Percentiles rank a stretch among this genome's conserved stretches.
These are phyloP conservation scores for Sphaeramia orbicularis DNA, from an alignment of 2,797 vertebrate species.

Conservation along the genomic window DNA sequence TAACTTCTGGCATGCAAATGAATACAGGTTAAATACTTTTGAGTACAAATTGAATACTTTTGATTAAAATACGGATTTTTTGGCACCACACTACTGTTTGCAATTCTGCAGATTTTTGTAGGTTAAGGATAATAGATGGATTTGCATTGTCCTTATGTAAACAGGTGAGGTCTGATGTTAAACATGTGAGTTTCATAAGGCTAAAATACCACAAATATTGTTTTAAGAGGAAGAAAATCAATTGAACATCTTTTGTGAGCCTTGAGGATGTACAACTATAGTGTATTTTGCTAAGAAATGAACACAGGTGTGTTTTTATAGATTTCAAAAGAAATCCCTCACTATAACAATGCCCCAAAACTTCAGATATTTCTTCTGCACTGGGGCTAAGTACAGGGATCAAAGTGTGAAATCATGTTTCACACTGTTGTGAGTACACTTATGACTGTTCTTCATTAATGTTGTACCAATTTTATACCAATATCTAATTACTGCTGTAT, in stretches of 20 bases:
- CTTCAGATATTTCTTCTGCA: conserved; percentile 4
- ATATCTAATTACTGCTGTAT: conserved; percentile 23
- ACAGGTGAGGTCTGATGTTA: too few relatives aligned
- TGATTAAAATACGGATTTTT: too few relatives aligned
- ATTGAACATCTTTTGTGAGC: conserved; percentile 4
- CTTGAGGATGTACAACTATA: not conserved
- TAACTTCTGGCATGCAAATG: too few relatives aligned
- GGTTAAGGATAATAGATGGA: too few relatives aligned
- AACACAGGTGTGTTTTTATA: not conserved
- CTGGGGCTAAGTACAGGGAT: conserved; percentile 4
- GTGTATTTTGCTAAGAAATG: conserved; percentile 1
- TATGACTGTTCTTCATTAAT: conserved; percentile 12
- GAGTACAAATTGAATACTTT: too few relatives aligned
- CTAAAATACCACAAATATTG: not conserved
- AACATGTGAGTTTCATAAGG: too few relatives aligned
- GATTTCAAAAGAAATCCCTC: conserved; percentile 5
- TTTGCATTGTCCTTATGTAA: too few relatives aligned
- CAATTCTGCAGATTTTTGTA: too few relatives aligned
- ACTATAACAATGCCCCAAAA: conserved; percentile 14
- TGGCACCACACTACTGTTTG: too few relatives aligned
- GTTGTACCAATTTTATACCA: conserved; percentile 1
- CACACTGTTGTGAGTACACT: conserved; percentile 6
- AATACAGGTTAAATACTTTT: too few relatives aligned
- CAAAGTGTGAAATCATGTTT: conserved; percentile 22
- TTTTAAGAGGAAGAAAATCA: not conserved